Base-by-base conservation (phyloP, 2,113 vertebrate genomes). In the Cygnus atratus region DNA sequence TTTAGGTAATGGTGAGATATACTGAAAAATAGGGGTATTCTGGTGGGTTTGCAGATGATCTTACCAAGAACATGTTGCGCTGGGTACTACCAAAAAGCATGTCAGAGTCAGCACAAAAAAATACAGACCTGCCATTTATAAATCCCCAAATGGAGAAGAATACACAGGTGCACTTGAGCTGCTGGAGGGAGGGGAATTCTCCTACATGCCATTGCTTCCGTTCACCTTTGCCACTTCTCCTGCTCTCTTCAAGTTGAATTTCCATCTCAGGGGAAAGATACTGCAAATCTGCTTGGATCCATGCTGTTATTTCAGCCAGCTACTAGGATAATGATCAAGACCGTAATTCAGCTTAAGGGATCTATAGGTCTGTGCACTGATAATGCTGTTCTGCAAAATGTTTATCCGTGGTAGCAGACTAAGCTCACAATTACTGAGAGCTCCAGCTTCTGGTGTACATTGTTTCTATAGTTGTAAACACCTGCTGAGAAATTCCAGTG, bases 311-410 rank as follows among this genome's bases (percentile, higher is more conserved):
- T 77, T 94, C 70, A 46, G 82, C 59, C 67, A 78, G 71, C 41
- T 62, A 52, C 65, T 82, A 41, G 73, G 83, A 88, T 93, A 82
- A 87, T 78, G 63, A 90, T 81, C 43, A 65, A 80, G 37, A 41
- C 48, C 84, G 15, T 87, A 84, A 77, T 94, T 95, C 93, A 96
- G 82, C 85, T 95, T 96, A 84, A 93, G 75, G 85, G 85, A 86
- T 94, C 82, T 91, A 44, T 87, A 90, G 82, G 43, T 83, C 82
- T 96, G 52, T 63, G 80, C 18, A 12, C 31, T 61, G 66, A 13
- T 95, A 90, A 93, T 65, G 62, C 66, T 71, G 24, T 72, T 50
- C 87, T 78, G 35, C 61, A 73, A 73, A 94, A 87, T 50, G n/a
- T 76, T 94, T 94, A 68, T 88, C 80, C 0, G 0, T 58, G 66